Conservation (phyloP, 2,797 vertebrate genomes). For the Karalla daura region DNA sequence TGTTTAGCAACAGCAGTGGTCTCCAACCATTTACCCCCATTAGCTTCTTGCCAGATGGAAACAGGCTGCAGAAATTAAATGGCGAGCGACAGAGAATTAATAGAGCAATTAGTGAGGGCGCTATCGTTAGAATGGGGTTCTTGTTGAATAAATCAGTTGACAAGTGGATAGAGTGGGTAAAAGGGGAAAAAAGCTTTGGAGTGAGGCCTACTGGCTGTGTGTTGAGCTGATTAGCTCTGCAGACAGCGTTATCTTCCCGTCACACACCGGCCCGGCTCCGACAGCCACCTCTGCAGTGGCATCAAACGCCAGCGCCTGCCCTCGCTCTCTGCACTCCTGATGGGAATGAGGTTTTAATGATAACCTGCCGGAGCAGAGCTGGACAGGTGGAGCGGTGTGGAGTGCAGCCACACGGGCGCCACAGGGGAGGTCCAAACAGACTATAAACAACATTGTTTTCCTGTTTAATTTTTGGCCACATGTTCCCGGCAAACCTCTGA, state of each 20-base stretch:
- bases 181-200: slow-evolving; percentile 26
- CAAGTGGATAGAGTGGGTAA: slow-evolving; percentile 54
- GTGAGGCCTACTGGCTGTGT: slow-evolving; percentile 45
- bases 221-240: slow-evolving; percentile 50
- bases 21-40: slow-evolving; percentile 46
- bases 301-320: slow-evolving; percentile 28
- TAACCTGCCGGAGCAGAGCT: slow-evolving; percentile 29
- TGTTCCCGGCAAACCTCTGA: too few relatives aligned
- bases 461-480: background rate
- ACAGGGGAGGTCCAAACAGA: background rate
- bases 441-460: background rate
- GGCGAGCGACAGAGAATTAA: slow-evolving; percentile 68
- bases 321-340: slow-evolving; percentile 25
- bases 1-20: slow-evolving; percentile 20
- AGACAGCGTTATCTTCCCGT: slow-evolving; percentile 52
- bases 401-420: background rate
- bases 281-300: slow-evolving; percentile 50
- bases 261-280: slow-evolving; percentile 39
- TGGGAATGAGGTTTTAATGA: slow-evolving; percentile 36
- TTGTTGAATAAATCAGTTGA: slow-evolving; percentile 65
- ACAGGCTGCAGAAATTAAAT: slow-evolving; percentile 66
- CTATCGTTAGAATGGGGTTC: slow-evolving; percentile 51
- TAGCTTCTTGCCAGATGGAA: slow-evolving; percentile 62
- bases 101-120: slow-evolving; percentile 71
- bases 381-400: slow-evolving; percentile 5